A percentile compares a stretch with the other conserved stretches of the same genome.
Conservation (phyloP, 2,797 vertebrate genomes). For the Moxostoma hubbsi region DNA sequence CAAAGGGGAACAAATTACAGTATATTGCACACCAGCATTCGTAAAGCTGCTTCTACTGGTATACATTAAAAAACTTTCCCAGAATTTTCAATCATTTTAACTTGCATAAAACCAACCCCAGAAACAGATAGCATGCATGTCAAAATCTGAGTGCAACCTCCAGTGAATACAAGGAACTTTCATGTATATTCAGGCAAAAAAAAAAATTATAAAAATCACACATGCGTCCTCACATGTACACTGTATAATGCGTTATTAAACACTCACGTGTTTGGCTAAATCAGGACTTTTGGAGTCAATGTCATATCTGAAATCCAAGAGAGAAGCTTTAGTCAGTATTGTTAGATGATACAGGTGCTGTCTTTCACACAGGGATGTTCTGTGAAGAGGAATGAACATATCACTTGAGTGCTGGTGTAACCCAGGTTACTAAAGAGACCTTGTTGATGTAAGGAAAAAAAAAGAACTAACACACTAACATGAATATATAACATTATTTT, state of each 20-base stretch:
- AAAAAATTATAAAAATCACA: constrained; percentile 23
- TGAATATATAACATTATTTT: no score
- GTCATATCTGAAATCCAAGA: constrained; percentile 85
- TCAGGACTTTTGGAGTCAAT: constrained; percentile 96
- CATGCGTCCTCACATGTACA: constrained; percentile 15
- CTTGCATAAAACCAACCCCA: constrained; percentile 68
- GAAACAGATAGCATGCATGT: constrained; percentile 59
- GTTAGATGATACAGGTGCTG: neutral
- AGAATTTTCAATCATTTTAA: constrained; percentile 43
- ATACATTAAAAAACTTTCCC: neutral
- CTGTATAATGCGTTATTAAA: neutral
- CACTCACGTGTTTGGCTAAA: constrained; percentile 93
- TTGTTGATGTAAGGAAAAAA: no score
- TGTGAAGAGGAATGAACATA: neutral
- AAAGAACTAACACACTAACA: no score
- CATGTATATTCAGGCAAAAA: constrained; percentile 5
- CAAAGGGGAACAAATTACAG: constrained; percentile 41
- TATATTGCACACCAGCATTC: neutral
- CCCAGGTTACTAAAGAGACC: no score
- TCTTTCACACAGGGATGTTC: neutral
- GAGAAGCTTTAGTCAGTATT: constrained; percentile 24
- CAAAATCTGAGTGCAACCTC: constrained; percentile 23
- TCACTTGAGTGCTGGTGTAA: neutral
- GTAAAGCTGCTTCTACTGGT: neutral
- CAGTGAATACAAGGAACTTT: constrained; percentile 14